A percentile compares a stretch with the other conserved stretches of the same genome.
Conservation (phyloP, 2,113 vertebrate species). For the Passer montanus region DNA sequence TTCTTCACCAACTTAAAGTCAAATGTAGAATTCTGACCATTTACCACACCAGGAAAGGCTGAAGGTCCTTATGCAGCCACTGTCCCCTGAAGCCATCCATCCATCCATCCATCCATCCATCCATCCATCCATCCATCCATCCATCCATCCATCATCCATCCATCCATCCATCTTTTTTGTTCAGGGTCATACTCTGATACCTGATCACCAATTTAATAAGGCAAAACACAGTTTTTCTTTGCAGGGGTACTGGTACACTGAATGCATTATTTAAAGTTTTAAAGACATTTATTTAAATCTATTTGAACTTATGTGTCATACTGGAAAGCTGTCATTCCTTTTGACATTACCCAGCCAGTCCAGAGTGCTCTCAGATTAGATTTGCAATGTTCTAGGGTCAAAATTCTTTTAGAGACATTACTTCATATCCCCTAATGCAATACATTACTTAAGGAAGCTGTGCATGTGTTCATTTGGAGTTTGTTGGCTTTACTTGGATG, state of each 20-base stretch:
- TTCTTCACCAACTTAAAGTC: accelerated
- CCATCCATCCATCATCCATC: too few species aligned
- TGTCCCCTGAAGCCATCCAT: too few species aligned
- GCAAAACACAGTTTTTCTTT: background rate
- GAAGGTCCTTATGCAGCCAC: background rate
- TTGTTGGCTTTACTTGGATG: background rate
- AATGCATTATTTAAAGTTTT: background rate
- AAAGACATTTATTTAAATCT: background rate
- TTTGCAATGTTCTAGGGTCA: background rate
- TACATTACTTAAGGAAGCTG: background rate
- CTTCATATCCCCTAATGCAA: background rate
- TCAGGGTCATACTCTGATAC: background rate
- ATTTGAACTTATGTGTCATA: background rate
- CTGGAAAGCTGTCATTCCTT: background rate
- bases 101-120: too few species aligned
- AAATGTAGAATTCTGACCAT: background rate
- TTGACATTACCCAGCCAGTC: background rate
- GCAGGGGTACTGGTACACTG: background rate
- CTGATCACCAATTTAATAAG: background rate
- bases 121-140: too few species aligned
- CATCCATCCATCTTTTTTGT: background rate
- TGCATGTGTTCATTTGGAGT: background rate
- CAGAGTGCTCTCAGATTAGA: background rate
- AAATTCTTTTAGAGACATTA: background rate
- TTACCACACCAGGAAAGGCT: background rate